phyloP scores from a whole-genome alignment of 2,797 vertebrate genomes.

The Sebastes itinus region DNA sequence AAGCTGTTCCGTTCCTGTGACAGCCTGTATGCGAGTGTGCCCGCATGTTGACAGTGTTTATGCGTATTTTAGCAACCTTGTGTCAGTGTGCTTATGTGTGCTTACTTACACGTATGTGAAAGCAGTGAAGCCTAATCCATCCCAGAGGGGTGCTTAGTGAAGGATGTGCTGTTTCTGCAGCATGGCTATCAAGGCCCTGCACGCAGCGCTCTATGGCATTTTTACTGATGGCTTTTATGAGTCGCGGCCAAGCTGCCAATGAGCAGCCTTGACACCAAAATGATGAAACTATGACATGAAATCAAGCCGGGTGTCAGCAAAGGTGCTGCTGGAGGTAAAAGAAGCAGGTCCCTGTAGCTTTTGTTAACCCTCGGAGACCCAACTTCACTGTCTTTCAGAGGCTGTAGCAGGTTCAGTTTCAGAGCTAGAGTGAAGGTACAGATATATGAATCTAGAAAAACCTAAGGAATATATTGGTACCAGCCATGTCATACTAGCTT shows the following conservation, averaged over 20 bases:
- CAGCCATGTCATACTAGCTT: background rate
- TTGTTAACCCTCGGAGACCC: background rate
- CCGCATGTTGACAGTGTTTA: constrained; percentile 9
- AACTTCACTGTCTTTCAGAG: background rate
- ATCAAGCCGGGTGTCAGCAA: constrained; percentile 38
- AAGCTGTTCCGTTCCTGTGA: background rate
- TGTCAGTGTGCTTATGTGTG: constrained; percentile 32
- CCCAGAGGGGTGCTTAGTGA: constrained; percentile 71
- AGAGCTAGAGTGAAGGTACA: background rate
- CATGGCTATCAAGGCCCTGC: constrained; percentile 52
- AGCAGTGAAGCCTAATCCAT: constrained; percentile 61
- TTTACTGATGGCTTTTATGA: constrained; percentile 68
- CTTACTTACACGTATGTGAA: constrained; percentile 45
- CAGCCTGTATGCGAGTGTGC: background rate
- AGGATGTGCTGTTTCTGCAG: constrained; percentile 62
- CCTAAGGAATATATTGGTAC: background rate
- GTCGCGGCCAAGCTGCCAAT: constrained; percentile 48
- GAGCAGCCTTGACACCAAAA: constrained; percentile 67
- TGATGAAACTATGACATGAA: constrained; percentile 70
- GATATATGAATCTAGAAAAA: background rate
- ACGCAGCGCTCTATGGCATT: constrained; percentile 41
- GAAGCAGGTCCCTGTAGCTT: constrained; percentile 15
- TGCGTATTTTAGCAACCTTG: constrained; percentile 27
- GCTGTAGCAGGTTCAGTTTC: background rate
- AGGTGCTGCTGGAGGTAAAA: constrained; percentile 6